Evolutionary conservation across 2,113 vertebrate species (phyloP).

Genomic region (Polyodon spathula): DNA sequence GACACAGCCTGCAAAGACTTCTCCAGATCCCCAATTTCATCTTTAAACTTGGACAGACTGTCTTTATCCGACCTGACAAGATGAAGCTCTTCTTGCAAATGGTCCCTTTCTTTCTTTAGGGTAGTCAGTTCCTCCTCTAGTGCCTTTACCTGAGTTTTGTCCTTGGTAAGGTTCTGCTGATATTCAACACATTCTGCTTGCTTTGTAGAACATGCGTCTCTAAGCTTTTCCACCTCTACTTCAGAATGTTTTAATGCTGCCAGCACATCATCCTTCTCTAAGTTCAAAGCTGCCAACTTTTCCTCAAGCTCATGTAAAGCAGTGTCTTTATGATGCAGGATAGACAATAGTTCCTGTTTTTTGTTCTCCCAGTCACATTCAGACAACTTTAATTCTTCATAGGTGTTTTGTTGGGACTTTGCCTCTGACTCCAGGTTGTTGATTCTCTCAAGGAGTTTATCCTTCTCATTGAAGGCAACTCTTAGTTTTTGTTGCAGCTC

Average conservation of each 20-base stretch:
- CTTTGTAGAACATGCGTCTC: slow-evolving; percentile 37
- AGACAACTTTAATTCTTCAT: slow-evolving; percentile 50
- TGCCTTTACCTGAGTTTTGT: slow-evolving; percentile 43
- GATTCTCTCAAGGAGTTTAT: slow-evolving; percentile 56
- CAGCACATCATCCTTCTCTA: slow-evolving; percentile 46
- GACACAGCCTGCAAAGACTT: slow-evolving; percentile 34
- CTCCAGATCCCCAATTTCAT: slow-evolving; percentile 41
- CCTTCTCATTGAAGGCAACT: slow-evolving; percentile 62
- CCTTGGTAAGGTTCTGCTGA: slow-evolving; percentile 40
- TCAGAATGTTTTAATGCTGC: slow-evolving; percentile 43
- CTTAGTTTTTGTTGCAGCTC: slow-evolving; percentile 72
- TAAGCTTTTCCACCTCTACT: slow-evolving; percentile 48
- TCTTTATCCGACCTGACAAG: too few relatives aligned
- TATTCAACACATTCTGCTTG: slow-evolving; percentile 44
- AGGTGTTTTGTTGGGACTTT: slow-evolving; percentile 35
- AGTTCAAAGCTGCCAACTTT: slow-evolving; percentile 38
- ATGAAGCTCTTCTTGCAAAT: too few relatives aligned
- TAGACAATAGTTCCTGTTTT: slow-evolving; percentile 48
- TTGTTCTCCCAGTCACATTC: slow-evolving; percentile 51
- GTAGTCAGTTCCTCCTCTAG: slow-evolving; percentile 19
- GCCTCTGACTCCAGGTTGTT: slow-evolving; percentile 51
- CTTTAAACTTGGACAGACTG: too few relatives aligned
- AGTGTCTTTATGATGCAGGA: slow-evolving; percentile 56
- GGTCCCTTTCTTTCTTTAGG: slow-evolving; percentile 25
- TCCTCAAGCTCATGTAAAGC: slow-evolving; percentile 55